Evolutionary conservation across 2,113 vertebrate species (phyloP).

Genomic region (Notechis scutatus): DNA sequence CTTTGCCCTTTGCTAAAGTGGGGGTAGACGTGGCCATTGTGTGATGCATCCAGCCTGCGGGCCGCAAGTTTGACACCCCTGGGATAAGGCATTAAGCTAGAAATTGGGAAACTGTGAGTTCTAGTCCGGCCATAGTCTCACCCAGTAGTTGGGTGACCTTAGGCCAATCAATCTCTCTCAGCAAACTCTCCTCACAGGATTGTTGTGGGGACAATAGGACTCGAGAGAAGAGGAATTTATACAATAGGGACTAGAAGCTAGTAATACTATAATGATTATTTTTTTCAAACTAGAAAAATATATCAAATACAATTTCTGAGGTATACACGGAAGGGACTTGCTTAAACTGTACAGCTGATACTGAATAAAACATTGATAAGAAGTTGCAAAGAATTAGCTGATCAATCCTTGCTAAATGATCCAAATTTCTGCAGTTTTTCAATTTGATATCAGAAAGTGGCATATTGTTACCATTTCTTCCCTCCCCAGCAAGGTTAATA

Average conservation of each 20-base stretch:
- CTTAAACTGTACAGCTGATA: neutral
- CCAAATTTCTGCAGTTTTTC: slow-evolving; percentile 47
- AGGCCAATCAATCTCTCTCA: neutral
- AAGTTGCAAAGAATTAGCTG: neutral
- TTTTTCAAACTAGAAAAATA: neutral
- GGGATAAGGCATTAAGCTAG: neutral
- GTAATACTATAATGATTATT: neutral
- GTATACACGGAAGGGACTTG: neutral
- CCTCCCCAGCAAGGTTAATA: slow-evolving; percentile 49
- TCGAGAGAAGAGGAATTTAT: neutral
- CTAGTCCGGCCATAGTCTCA: neutral
- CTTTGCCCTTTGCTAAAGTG: too few relatives aligned
- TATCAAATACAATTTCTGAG: neutral
- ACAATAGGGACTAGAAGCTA: neutral
- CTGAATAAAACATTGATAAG: neutral
- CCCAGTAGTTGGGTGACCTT: neutral
- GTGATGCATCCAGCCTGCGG: too few relatives aligned
- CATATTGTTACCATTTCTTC: slow-evolving; percentile 20
- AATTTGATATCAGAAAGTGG: slow-evolving; percentile 44
- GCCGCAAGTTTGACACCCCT: too few relatives aligned
- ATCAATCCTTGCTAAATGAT: slow-evolving; percentile 28
- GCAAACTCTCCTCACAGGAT: neutral
- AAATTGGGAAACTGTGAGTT: neutral
- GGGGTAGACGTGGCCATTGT: too few relatives aligned
- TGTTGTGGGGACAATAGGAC: neutral